These are phyloP conservation scores for Stratiolaelaps scimitus DNA, from an alignment of 1,140 invertebrate species.

Conservation along the genomic window DNA sequence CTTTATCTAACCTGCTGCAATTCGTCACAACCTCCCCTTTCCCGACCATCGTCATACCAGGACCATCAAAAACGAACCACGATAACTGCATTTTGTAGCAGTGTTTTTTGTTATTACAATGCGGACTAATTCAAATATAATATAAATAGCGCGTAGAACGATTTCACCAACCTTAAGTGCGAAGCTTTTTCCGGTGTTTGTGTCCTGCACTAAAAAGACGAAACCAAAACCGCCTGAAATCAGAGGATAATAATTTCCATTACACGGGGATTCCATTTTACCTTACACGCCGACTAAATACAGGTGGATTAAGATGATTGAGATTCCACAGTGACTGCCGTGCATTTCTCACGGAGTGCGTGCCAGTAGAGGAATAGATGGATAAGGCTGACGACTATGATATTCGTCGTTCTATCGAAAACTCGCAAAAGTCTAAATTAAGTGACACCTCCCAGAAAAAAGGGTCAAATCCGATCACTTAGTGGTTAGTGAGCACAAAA, in stretches of 20 bases:
- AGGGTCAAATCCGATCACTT: too few relatives aligned
- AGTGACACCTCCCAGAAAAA: too few relatives aligned
- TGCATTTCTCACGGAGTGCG: too few relatives aligned
- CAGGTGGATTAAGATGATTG: too few relatives aligned
- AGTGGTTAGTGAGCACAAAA: too few relatives aligned
- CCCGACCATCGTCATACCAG: constrained; percentile 46
- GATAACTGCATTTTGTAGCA: constrained; percentile 25
- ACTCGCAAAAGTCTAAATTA: too few relatives aligned
- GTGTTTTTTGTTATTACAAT: not conserved
- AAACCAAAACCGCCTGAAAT: constrained; percentile 80
- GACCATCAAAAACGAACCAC: constrained; percentile 39
- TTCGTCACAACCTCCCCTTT: constrained; percentile 44
- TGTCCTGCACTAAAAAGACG: constrained; percentile 82
- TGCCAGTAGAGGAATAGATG: too few relatives aligned
- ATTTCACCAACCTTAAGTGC: constrained; percentile 56
- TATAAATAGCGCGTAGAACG: constrained; percentile 9
- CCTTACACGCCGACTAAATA: not conserved
- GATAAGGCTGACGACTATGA: too few relatives aligned
- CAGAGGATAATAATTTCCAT: constrained; percentile 31
- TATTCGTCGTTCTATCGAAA: too few relatives aligned
- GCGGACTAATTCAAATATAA: constrained; percentile 21
- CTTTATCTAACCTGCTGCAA: too few relatives aligned
- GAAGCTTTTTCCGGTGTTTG: constrained; percentile 69
- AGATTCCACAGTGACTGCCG: too few relatives aligned
- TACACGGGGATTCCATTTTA: not conserved